A percentile compares a stretch with the other conserved stretches of the same genome.
These are phyloP conservation scores for Climacteris rufus DNA, from an alignment of 2,113 vertebrate genomes.

Conservation along the genomic window DNA sequence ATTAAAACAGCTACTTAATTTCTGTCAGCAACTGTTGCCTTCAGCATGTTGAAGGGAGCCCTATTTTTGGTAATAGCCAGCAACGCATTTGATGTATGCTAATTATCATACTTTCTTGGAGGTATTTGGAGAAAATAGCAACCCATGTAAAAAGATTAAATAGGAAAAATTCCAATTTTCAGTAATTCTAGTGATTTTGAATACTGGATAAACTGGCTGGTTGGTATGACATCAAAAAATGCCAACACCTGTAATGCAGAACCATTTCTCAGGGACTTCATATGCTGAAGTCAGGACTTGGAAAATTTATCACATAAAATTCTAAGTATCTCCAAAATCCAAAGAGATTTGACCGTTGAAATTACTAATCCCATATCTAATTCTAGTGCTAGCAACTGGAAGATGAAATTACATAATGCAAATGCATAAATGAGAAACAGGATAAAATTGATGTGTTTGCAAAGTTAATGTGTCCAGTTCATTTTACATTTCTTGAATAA, in stretches of 20 bases:
- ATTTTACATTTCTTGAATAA: not conserved
- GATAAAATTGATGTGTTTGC: not conserved
- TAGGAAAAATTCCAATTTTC: not conserved
- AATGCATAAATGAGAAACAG: not conserved
- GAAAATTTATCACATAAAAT: not conserved
- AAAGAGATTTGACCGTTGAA: not conserved
- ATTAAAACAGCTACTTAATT: slow-evolving; percentile 26
- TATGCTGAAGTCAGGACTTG: not conserved
- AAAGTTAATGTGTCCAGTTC: not conserved
- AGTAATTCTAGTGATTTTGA: not conserved
- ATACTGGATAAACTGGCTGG: not conserved
- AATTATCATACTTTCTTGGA: not conserved
- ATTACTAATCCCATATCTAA: not conserved
- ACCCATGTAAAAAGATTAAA: not conserved
- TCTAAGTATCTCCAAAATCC: not conserved
- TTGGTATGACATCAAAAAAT: not conserved
- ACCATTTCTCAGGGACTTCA: not conserved
- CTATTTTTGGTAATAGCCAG: not conserved
- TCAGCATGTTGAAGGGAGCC: not conserved
- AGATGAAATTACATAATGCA: not conserved
- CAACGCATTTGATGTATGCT: not conserved
- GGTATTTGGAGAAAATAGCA: not conserved
- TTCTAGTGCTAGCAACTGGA: not conserved
- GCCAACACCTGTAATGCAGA: not conserved
- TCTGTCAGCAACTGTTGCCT: slow-evolving; percentile 25